Evolutionary conservation across 23 tunicate genomes (phyloP).

Genomic region (Clavelina lepadiformis): DNA sequence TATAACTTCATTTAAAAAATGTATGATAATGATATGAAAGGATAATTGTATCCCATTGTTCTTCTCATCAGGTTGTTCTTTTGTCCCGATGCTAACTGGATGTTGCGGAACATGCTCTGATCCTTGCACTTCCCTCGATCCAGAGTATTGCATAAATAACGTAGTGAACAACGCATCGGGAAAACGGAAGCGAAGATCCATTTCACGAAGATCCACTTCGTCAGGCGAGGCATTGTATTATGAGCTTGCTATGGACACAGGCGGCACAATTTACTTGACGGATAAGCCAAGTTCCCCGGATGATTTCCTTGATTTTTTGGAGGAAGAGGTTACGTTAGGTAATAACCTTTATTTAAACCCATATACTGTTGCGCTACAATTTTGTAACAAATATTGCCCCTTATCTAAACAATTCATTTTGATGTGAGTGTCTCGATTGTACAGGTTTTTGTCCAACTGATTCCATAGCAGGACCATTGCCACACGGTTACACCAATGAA

Average conservation of each 20-base stretch:
- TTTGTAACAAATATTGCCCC: too few species aligned
- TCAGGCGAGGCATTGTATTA: too few species aligned
- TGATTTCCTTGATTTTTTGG: slow-evolving; percentile 45
- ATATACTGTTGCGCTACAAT: too few species aligned
- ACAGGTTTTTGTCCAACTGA: slow-evolving; percentile 81
- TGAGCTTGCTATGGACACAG: slow-evolving; percentile 41
- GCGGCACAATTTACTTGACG: slow-evolving; percentile 54
- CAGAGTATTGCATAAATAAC: slow-evolving; percentile 44
- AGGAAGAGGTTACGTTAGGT: slow-evolving; percentile 77
- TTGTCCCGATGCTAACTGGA: slow-evolving; percentile 66
- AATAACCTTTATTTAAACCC: too few species aligned
- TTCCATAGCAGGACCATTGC: slow-evolving; percentile 54
- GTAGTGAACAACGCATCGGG: slow-evolving; percentile 44
- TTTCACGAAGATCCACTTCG: too few species aligned
- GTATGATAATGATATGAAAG: too few species aligned
- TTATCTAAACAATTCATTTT: too few species aligned
- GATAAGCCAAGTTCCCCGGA: slow-evolving; percentile 59
- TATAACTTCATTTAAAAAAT: too few species aligned
- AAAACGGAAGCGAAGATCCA: too few species aligned
- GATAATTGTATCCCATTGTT: too few species aligned
- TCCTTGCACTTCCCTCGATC: slow-evolving; percentile 38
- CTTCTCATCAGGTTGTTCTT: slow-evolving; percentile 57
- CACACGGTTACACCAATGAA: slow-evolving; percentile 44
- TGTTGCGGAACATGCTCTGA: slow-evolving; percentile 67
- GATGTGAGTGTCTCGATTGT: too few species aligned